Evolutionary conservation across 37 sponge, comb jelly and placozoan genomes (phyloP), one percentile per base, ranked within the genome.

Genomic region (Chondrilla cf. caribensis): DNA sequence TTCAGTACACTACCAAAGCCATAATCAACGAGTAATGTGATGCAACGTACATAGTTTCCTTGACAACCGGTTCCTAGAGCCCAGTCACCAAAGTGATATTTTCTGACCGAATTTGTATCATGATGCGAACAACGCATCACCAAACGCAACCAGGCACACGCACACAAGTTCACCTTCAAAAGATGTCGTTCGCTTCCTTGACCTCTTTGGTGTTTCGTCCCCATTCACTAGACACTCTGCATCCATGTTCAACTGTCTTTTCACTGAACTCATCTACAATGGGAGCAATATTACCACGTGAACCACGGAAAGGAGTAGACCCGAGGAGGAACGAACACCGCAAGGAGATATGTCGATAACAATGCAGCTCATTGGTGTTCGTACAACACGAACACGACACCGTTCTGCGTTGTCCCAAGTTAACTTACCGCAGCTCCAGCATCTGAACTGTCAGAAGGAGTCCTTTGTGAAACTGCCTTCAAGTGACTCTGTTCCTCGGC

Each of bases 201-300:
- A 19, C 18, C 44, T 37, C 2, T 42, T 73, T 40, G 76, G 76
- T 38, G 76, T 73, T 43, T 73, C 76, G 0, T 43, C 21, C 0
- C 76, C 76, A 42, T 73, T 73, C 42, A 39, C 24, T 5, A 42
- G 29, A 22, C 36, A 32, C 7, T 43, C 76, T 22, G 76, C 76
- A 42, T 73, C 76, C 76, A 73, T 73, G 47, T 73, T 73, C 44
- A 73, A 24, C 76, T 73, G 76, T 2, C 76, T 37, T 7, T 73
- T 73, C 25, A 73, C 76, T 5, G 76, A 73, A 2, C 38, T 43
- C 76, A 73, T 73, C 76, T 73, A 22, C 14, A 37, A 15, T 7
- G 15, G 7, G 8, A 29, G 15, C 64, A 62, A 62, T 47, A n/a
- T n/a, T 73, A 22, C 14, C 19, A 15, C 8, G 15, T 19, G 8